Base-by-base conservation (phyloP, 1,140 invertebrate species). In the Armadillidium nasatum region DNA sequence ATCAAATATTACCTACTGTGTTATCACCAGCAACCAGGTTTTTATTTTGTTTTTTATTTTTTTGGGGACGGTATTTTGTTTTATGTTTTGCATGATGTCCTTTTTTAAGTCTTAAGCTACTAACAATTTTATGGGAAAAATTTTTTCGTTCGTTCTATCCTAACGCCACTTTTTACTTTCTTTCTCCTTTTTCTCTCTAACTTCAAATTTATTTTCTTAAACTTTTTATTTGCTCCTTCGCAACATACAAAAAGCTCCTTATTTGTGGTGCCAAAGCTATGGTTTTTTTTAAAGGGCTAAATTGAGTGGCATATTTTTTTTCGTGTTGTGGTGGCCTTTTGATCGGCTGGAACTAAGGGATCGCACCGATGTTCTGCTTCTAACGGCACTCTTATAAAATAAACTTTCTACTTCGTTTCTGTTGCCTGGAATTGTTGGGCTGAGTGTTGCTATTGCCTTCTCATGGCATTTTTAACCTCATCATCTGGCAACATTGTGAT, bases 371-470 rank as follows among this genome's bases (percentile, higher is more conserved):
- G 50, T 60, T 13, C 50, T 60, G 50, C 50, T 60, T 60, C 50
- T 15, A 60, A 60, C 75, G 43, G 75, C 70, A 75, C 74, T 76
- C 33, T 33, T 33, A 3, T 33, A 33, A 33, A 33, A 60, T 60
- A 60, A 60, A 13, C 7, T 60, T 60, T 60, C 50, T 60, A 60
- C 50, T 15, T 60, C 60, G 33, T 60, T 60, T 60, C 71, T 73
- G 45, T 73, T 78, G 74, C 77, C 74, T 75, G 75, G 71, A 73
- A 74, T 66, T 76, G 44, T 78, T 74, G 73, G 77, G 77, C 74
- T 69, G 71, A 75, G 74, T 78, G 77, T 78, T 78, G 77, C 75
- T 46, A 60, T 73, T 76, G 77, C 71, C 77, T 45, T 78, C 66
- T 60, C 19, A 60, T 60, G 50, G 50, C 50, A 60, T 60, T 19